Percentiles rank a stretch among this genome's conserved stretches.
phyloP scores from a whole-genome alignment of 2,888 invertebrate species.

The Eurytoma adleriae region DNA sequence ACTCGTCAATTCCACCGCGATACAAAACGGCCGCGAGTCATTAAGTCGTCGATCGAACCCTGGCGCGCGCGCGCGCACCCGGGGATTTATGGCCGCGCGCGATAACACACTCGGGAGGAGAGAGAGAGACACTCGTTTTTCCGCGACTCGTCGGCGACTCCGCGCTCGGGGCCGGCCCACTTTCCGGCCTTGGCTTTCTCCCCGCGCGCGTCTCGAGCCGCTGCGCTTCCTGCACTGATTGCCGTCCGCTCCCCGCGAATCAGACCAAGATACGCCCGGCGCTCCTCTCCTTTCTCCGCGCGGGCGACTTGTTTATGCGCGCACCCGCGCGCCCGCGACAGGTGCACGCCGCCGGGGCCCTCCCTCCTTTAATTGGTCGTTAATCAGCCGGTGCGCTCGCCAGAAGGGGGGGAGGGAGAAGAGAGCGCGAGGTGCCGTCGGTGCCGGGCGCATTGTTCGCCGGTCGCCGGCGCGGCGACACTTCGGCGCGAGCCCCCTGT shows the following conservation, averaged over 20 bases:
- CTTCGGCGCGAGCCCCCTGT: too few species aligned
- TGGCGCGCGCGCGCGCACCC: not conserved
- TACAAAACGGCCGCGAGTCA: conserved; percentile 24
- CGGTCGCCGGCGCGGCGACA: too few species aligned
- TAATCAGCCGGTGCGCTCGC: conserved; percentile 9
- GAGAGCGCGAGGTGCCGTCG: too few species aligned
- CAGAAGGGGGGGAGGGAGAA: too few species aligned
- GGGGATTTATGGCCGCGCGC: conserved; percentile 45
- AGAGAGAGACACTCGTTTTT: too few species aligned
- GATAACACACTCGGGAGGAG: conserved; percentile 18
- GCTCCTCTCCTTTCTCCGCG: not conserved
- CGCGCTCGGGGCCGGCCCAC: conserved; percentile 67
- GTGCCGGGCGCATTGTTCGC: too few species aligned
- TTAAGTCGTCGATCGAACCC: conserved; percentile 4
- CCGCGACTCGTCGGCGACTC: conserved; percentile 54
- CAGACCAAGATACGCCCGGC: conserved; percentile 39
- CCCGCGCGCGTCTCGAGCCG: conserved; percentile 63
- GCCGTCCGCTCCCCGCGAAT: conserved; percentile 62
- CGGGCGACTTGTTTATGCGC: too few species aligned
- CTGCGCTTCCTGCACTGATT: conserved; percentile 75
- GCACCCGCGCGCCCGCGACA: conserved; percentile 11
- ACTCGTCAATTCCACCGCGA: not conserved
- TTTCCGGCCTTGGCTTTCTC: conserved; percentile 63
- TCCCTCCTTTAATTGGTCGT: conserved; percentile 41
- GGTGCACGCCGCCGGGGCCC: not conserved